Evolutionary conservation across 2,888 invertebrate species (phyloP).

Genomic region (Drosophila paracracens): DNA sequence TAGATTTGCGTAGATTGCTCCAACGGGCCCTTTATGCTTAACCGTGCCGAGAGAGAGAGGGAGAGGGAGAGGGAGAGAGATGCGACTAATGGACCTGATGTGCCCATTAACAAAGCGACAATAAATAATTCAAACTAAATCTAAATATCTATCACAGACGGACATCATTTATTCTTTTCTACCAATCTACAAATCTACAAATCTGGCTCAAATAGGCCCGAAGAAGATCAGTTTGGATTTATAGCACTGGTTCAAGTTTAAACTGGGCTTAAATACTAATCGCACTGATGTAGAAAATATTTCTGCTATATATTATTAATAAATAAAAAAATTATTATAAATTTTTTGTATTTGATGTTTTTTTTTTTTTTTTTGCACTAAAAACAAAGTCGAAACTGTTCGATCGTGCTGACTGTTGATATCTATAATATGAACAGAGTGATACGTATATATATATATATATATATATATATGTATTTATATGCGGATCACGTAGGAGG

Average conservation of each 20-base stretch:
- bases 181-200: neutral
- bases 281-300: neutral
- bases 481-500: conserved; percentile 55
- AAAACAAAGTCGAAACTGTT: conserved; percentile 16
- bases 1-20: conserved; percentile 2
- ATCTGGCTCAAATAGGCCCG: neutral
- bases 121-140: conserved; percentile 38
- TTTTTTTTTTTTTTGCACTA: conserved; percentile 3
- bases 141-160: conserved; percentile 48
- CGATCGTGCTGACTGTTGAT: conserved; percentile 21
- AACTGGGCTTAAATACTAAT: neutral
- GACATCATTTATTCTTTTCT: conserved; percentile 23
- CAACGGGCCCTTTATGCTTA: conserved; percentile 26
- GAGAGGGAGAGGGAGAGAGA: neutral
- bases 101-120: conserved; percentile 47
- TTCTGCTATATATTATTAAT: neutral
- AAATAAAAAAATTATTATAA: no score
- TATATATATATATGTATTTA: neutral
- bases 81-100: conserved; percentile 45
- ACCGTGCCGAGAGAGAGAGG: neutral
- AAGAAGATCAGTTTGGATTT: neutral
- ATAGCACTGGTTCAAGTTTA: neutral
- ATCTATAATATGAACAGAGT: neutral
- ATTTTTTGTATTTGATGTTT: neutral
- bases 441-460: conserved; percentile 3